Evolutionary conservation across 2,113 vertebrate genomes (phyloP), one percentile per base, ranked within the genome.

Genomic region (Scatophagus argus): DNA sequence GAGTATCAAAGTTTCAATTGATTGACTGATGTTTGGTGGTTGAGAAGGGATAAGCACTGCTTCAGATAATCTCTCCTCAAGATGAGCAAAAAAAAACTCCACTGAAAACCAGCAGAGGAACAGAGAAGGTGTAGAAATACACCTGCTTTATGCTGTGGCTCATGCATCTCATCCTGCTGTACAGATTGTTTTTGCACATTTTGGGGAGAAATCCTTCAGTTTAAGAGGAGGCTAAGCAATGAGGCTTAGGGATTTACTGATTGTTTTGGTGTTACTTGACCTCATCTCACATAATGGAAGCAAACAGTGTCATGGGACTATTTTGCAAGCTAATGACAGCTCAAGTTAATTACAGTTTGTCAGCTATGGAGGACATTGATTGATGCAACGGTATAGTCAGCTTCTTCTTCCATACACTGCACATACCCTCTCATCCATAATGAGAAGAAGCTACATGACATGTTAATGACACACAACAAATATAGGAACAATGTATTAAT

Each of bases 131-230:
- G 5, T 2, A 19, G 17, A 68, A 66, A 69, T 9, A 25, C 25
- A 25, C 11, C 25, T 14, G 41, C 41, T 25, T 25, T 17, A 43
- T 66, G 36, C 60, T 19, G 39, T 0, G 0, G 29, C 36, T 41
- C 77, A 31, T 36, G 13, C 60, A 67, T 49, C 58, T 81, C 36
- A 38, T 64, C 73, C 27, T 12, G 5, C 39, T 32, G 51, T 58
- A 17, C 43, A 60, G 73, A 68, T 51, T 36, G 55, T 68, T 71
- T 52, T 0, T 64, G 29, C 46, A 72, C 51, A 56, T 96, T 97
- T 96, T 94, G 90, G 91, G 92, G 84, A 91, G 92, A 94, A 94
- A 68, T 96, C 95, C 95, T 94, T 19, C 94, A 36, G 17, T 75
- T 41, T 87, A 31, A 59, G 31, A 38, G 55, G 49, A 63, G 64